phyloP scores from a whole-genome alignment of 2,888 invertebrate species.

The Ophion obscuratus region DNA sequence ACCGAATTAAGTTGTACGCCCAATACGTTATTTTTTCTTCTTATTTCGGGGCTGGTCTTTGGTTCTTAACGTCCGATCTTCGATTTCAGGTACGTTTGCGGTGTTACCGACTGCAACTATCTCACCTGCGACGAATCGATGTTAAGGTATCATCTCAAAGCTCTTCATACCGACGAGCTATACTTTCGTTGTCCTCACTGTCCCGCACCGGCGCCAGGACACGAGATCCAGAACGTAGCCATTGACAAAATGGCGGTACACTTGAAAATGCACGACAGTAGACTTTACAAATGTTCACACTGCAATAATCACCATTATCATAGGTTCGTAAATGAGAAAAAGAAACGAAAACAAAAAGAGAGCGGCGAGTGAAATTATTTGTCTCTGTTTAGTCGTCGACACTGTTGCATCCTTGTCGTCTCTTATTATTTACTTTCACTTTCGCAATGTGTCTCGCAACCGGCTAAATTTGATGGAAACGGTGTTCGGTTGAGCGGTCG shows the following conservation, averaged over 20 bases:
- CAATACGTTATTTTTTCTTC: neutral
- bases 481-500: no score
- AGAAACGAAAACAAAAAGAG: neutral
- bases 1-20: no score
- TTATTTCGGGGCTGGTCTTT: neutral
- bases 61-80: neutral
- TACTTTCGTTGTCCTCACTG: slow-evolving; percentile 91
- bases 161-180: slow-evolving; percentile 88
- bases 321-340: slow-evolving; percentile 76
- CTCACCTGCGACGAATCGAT: slow-evolving; percentile 89
- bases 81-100: slow-evolving; percentile 88
- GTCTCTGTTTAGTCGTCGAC: slow-evolving; percentile 38
- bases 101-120: slow-evolving; percentile 89
- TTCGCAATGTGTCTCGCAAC: neutral
- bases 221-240: slow-evolving; percentile 84
- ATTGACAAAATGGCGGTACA: slow-evolving; percentile 89
- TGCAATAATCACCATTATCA: slow-evolving; percentile 89
- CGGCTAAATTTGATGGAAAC: neutral
- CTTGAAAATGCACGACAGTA: slow-evolving; percentile 90
- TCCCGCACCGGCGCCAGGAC: slow-evolving; percentile 85
- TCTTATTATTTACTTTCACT: neutral
- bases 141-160: slow-evolving; percentile 90
- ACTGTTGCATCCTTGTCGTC: slow-evolving; percentile 48
- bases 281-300: slow-evolving; percentile 89
- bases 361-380: neutral